These are phyloP conservation scores for Jordanella pulchra DNA, from an alignment of 2,797 vertebrate genomes.

Conservation along the genomic window DNA sequence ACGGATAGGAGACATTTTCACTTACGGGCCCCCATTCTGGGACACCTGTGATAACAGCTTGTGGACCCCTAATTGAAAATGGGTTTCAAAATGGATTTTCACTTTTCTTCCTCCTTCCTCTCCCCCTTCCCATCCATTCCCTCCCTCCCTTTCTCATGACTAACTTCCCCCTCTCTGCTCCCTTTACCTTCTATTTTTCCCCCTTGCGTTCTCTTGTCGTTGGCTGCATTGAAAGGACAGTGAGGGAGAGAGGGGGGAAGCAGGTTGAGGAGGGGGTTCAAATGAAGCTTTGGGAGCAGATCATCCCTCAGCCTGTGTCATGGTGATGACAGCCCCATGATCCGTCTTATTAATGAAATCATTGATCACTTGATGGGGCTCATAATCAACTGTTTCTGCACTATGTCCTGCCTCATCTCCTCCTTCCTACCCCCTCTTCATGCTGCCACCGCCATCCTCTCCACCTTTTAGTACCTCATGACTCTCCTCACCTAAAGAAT, in stretches of 20 bases:
- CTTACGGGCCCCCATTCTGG: constrained; percentile 96
- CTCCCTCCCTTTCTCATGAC: constrained; percentile 49
- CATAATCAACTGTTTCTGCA: constrained; percentile 91
- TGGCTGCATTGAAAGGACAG: constrained; percentile 82
- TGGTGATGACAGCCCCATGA: constrained; percentile 92
- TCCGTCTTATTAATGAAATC: constrained; percentile 99
- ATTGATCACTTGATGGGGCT: constrained; percentile 99
- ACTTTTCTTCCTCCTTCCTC: constrained; percentile 87
- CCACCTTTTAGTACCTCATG: constrained; percentile 30
- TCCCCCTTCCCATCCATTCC: constrained; percentile 50
- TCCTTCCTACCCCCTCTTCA: constrained; percentile 50
- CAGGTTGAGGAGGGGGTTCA: constrained; percentile 23
- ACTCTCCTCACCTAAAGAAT: neutral
- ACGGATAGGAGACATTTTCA: constrained; percentile 99
- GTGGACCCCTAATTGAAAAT: constrained; percentile 99
- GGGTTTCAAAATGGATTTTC: constrained; percentile 99
- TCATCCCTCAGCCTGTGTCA: constrained; percentile 97
- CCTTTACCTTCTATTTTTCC: constrained; percentile 38
- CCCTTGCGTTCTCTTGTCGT: constrained; percentile 56
- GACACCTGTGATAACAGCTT: constrained; percentile 99
- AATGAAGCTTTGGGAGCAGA: constrained; percentile 74
- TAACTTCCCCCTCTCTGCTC: constrained; percentile 53
- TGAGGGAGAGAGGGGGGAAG: constrained; percentile 39
- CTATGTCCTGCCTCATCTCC: constrained; percentile 73
- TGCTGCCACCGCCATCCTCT: constrained; percentile 51